phyloP scores from a whole-genome alignment of 2,113 vertebrate species.

The Labeo catla region DNA sequence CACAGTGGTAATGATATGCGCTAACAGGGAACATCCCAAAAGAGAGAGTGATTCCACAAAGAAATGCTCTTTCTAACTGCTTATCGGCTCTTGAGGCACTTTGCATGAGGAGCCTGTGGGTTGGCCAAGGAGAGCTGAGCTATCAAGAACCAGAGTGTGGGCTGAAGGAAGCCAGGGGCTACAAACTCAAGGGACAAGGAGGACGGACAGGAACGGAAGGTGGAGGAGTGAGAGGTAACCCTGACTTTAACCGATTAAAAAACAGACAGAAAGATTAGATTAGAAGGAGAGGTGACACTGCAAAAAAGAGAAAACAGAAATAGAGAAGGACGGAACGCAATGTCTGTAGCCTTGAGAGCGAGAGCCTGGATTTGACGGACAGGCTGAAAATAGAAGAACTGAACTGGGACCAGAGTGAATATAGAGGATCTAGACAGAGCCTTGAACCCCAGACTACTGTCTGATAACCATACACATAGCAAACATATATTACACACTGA shows the following conservation, averaged over 20 bases:
- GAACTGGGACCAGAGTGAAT: constrained; percentile 48
- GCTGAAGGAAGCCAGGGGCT: constrained; percentile 38
- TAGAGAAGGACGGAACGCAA: neutral
- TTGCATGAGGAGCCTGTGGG: constrained; percentile 53
- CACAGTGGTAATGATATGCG: neutral
- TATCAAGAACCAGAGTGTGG: constrained; percentile 41
- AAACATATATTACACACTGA: constrained; percentile 47
- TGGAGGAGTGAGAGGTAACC: neutral
- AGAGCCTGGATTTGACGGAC: constrained; percentile 31
- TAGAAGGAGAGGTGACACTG: neutral
- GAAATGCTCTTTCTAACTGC: neutral
- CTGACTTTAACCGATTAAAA: neutral
- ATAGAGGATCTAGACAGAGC: constrained; percentile 26
- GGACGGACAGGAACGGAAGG: neutral
- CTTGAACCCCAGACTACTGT: constrained; percentile 33
- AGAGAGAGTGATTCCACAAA: neutral
- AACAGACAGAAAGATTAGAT: neutral
- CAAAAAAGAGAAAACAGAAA: neutral
- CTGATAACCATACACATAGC: constrained; percentile 40
- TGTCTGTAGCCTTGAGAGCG: constrained; percentile 46
- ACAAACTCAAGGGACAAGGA: constrained; percentile 2
- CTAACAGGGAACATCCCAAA: neutral
- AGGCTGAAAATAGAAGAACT: constrained; percentile 46
- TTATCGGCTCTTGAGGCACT: constrained; percentile 46
- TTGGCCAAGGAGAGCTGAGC: neutral